A percentile compares a stretch with the other conserved stretches of the same genome.
These are phyloP conservation scores for Antrozous pallidus DNA, from an alignment of 2,797 vertebrate genomes.

Conservation along the genomic window DNA sequence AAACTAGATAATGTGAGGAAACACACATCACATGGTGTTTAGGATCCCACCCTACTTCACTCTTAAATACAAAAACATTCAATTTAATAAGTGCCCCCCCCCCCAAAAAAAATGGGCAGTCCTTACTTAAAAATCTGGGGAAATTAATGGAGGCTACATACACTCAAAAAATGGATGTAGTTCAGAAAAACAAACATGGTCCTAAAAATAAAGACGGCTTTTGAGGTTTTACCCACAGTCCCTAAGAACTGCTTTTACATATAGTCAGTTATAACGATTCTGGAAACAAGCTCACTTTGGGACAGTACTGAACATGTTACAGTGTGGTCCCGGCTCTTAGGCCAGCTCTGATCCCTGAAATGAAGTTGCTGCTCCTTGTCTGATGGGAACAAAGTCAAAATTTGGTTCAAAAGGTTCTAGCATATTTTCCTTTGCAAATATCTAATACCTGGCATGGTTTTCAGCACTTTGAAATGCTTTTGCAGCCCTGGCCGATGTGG, in stretches of 20 bases:
- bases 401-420: not conserved
- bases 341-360: not conserved
- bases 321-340: not conserved
- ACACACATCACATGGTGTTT: not conserved
- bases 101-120: not conserved
- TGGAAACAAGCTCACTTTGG: not conserved
- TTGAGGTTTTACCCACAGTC: not conserved
- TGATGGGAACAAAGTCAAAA: not conserved
- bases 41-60: not conserved
- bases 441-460: not conserved
- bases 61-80: not conserved
- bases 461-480: not conserved
- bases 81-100: not conserved
- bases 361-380: not conserved
- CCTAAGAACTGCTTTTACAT: not conserved
- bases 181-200: not conserved
- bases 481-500: not conserved
- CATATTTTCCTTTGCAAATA: not conserved
- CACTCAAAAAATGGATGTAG: not conserved
- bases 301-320: not conserved
- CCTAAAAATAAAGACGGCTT: constrained; percentile 39
- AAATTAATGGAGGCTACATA: not conserved
- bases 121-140: not conserved
- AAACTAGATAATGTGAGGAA: not conserved
- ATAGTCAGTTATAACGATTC: constrained; percentile 15